Evolutionary conservation across 2,797 vertebrate genomes (phyloP).

Genomic region (Muscicapa striata): DNA sequence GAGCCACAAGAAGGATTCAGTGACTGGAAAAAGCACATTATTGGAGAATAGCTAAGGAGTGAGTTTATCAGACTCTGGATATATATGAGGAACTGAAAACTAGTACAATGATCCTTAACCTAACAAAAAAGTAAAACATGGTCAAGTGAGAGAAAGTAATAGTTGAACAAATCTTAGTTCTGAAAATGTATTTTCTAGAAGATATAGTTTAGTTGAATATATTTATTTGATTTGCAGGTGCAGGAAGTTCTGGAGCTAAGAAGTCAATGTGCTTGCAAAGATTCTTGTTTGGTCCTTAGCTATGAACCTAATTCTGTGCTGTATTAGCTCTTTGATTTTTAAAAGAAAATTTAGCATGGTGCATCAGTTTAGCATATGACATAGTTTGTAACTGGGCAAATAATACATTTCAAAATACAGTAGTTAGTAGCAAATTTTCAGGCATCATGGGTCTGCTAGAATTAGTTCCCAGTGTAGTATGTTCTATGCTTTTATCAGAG

Average conservation of each 20-base stretch:
- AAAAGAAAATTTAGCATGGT: neutral
- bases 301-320: neutral
- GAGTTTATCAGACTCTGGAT: neutral
- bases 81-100: neutral
- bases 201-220: fast-evolving
- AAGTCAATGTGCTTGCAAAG: neutral
- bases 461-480: neutral
- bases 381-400: neutral
- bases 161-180: neutral
- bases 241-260: neutral
- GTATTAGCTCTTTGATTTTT: neutral
- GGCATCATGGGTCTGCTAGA: neutral
- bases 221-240: neutral
- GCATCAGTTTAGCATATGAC: neutral
- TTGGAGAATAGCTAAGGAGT: neutral
- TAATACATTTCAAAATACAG: neutral
- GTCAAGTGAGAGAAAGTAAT: neutral
- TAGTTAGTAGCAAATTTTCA: neutral
- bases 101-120: neutral
- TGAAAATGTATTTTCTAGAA: neutral
- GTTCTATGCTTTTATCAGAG: neutral
- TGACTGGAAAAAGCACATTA: neutral
- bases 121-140: neutral
- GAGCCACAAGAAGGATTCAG: neutral
- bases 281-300: neutral